Evolutionary conservation across 2,888 invertebrate species (phyloP).

Genomic region (Pelosia muscerda): DNA sequence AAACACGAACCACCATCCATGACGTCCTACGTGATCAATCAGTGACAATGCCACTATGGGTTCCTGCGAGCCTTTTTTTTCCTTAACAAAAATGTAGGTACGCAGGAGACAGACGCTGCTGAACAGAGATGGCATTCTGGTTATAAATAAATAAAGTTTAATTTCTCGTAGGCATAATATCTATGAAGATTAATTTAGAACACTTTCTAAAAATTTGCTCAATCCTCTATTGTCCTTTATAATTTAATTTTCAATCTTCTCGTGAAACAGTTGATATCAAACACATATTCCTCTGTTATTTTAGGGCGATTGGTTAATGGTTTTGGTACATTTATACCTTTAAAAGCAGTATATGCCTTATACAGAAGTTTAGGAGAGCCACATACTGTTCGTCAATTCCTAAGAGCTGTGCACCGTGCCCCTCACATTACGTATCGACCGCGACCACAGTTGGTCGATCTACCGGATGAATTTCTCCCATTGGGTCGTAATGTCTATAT

Average conservation of each 20-base stretch:
- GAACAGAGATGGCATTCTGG: no score
- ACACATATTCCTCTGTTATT: slow-evolving; percentile 9
- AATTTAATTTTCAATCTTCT: background rate
- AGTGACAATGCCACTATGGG: no score
- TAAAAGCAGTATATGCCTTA: slow-evolving; percentile 76
- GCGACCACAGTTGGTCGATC: slow-evolving; percentile 57
- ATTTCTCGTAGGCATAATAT: no score
- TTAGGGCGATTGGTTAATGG: slow-evolving; percentile 69
- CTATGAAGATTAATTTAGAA: no score
- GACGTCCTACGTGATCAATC: no score
- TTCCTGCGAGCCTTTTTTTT: no score
- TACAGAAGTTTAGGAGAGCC: slow-evolving; percentile 81
- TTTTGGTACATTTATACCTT: slow-evolving; percentile 74
- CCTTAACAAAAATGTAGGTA: no score
- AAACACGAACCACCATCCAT: no score
- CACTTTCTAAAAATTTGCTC: no score
- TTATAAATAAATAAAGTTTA: no score
- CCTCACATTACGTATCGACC: slow-evolving; percentile 56
- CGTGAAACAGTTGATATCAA: background rate
- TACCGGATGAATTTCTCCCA: slow-evolving; percentile 54
- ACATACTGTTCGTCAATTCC: slow-evolving; percentile 73
- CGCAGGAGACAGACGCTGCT: no score
- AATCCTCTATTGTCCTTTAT: no score
- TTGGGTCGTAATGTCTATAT: slow-evolving; percentile 72
- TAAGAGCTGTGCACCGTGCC: slow-evolving; percentile 67